Base-by-base conservation (phyloP, 1,140 invertebrate species). In the Lethrus apterus region DNA sequence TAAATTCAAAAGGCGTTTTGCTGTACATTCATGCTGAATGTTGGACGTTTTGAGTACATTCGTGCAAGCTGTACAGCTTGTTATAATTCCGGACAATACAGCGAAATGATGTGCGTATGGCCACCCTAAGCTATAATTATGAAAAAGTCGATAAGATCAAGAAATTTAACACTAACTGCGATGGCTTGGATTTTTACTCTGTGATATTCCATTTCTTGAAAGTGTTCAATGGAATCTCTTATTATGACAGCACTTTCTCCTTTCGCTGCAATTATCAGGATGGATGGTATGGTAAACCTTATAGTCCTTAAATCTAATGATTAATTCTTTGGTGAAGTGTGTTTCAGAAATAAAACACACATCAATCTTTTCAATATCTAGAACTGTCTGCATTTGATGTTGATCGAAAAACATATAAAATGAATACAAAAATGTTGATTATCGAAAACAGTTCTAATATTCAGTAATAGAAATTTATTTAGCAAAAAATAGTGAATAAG, bases 101-200 rank as follows among this genome's bases (percentile, higher is more conserved):
- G n/a, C n/a, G n/a, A n/a, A n/a, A n/a, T n/a, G n/a, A n/a, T n/a
- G n/a, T n/a, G n/a, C n/a, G n/a, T n/a, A n/a, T n/a, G n/a, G n/a
- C n/a, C n/a, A n/a, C n/a, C n/a, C n/a, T n/a, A n/a, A n/a, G n/a
- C n/a, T n/a, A n/a, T n/a, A n/a, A n/a, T n/a, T n/a, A n/a, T n/a
- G 18, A 35, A 42, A 10, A 50, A 72, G 3, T 57, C 69, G 1
- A 69, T 41, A 0, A 62, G 56, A 13, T 69, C 65, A 0, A 64
- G 64, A 2, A 48, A 60, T 26, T 7, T 26, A 7, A 26, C n/a
- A n/a, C 23, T 26, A 7, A 26, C n/a, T 7, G 23, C 5, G 23
- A 26, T 21, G 2, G 10, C 21, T 14, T 24, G 18, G n/a, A 17
- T 24, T 11, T 41, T 21, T 41, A 21, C 5, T 41, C 2, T 3